phyloP scores from a whole-genome alignment of 2,888 invertebrate genomes.

The Drosophila ustulata region DNA sequence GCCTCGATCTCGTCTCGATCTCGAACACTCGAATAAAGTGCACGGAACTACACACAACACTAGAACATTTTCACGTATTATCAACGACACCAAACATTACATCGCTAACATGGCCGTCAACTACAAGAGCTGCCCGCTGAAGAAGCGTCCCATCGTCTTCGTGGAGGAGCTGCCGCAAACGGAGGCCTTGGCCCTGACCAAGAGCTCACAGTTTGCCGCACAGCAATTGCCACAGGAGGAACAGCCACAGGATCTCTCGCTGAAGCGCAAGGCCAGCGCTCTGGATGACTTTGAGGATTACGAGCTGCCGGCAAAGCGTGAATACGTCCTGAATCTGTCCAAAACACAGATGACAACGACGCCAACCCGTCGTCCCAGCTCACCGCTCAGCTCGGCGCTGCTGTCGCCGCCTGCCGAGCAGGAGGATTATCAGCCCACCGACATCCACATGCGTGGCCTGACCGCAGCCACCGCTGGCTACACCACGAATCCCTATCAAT shows the following conservation, averaged over 20 bases:
- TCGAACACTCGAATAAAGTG: constrained; percentile 24
- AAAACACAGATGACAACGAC: constrained; percentile 40
- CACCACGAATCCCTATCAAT: constrained; percentile 77
- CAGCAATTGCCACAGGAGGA: constrained; percentile 50
- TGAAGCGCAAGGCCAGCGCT: constrained; percentile 80
- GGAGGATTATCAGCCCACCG: constrained; percentile 62
- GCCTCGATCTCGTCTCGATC: constrained; percentile 38
- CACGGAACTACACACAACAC: constrained; percentile 43
- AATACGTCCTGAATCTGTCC: constrained; percentile 82
- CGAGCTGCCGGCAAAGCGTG: constrained; percentile 72
- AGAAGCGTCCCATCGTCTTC: constrained; percentile 93
- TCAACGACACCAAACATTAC: not conserved
- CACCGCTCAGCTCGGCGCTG: constrained; percentile 60
- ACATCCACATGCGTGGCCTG: constrained; percentile 82
- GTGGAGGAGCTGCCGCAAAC: constrained; percentile 86
- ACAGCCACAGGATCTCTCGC: constrained; percentile 83
- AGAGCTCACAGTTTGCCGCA: constrained; percentile 44
- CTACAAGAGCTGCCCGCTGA: constrained; percentile 95
- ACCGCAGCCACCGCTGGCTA: constrained; percentile 74
- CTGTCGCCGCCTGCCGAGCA: constrained; percentile 75
- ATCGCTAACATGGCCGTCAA: constrained; percentile 84
- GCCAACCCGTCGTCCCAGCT: constrained; percentile 32
- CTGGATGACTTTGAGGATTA: constrained; percentile 63
- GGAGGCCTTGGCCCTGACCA: constrained; percentile 74
- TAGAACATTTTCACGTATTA: not conserved